Evolutionary conservation across 2,113 vertebrate genomes (phyloP).

Genomic region (Seriola dumerili): DNA sequence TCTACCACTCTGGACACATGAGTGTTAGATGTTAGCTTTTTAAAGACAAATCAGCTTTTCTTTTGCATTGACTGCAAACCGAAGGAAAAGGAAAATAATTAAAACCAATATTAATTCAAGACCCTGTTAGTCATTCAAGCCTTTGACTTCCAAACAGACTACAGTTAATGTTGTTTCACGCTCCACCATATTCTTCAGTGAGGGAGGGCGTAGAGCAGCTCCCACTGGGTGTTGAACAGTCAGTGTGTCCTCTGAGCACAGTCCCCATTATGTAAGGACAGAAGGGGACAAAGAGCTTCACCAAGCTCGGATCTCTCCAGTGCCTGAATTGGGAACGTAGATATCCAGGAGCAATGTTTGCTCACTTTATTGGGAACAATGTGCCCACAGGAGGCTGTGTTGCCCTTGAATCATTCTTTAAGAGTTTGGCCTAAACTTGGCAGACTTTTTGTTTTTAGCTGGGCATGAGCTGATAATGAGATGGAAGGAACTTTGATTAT

Average conservation of each 20-base stretch:
- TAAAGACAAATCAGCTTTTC: neutral
- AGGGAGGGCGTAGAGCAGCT: slow-evolving; percentile 24
- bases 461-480: neutral
- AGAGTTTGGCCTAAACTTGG: slow-evolving; percentile 39
- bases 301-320: slow-evolving; percentile 34
- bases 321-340: slow-evolving; percentile 57
- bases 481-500: slow-evolving; percentile 7
- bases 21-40: neutral
- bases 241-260: slow-evolving; percentile 54
- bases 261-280: slow-evolving; percentile 60
- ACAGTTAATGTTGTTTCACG: slow-evolving; percentile 45
- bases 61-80: neutral
- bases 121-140: slow-evolving; percentile 1
- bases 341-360: slow-evolving; percentile 63
- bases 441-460: slow-evolving; percentile 10
- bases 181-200: slow-evolving; percentile 31
- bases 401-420: slow-evolving; percentile 67
- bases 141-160: slow-evolving; percentile 2
- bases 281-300: slow-evolving; percentile 33
- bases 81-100: slow-evolving; percentile 11
- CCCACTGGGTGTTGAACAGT: slow-evolving; percentile 36
- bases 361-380: slow-evolving; percentile 40
- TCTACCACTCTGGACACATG: neutral
- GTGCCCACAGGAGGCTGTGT: slow-evolving; percentile 31
- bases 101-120: slow-evolving; percentile 11